Percentiles rank a stretch among this genome's conserved stretches.
Conservation (phyloP, 64 coral and sea anemone genomes). For the Orbicella faveolata region DNA sequence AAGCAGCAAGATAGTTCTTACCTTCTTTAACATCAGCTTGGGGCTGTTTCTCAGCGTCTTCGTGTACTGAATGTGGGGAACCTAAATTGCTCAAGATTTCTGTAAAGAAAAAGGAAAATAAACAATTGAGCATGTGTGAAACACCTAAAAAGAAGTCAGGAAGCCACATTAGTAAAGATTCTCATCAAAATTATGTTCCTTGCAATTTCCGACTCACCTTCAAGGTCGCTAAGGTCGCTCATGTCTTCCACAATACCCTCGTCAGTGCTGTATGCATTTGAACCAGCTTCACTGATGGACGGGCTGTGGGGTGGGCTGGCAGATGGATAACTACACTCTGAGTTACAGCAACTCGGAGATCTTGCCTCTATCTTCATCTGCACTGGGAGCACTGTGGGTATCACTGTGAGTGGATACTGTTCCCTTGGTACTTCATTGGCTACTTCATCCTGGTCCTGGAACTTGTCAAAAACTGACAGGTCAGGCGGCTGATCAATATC, state of each 20-base stretch:
- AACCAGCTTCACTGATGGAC: conserved; percentile 15
- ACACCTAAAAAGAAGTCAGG: neutral
- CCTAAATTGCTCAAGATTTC: conserved; percentile 6
- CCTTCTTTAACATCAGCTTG: conserved; percentile 11
- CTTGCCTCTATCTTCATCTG: neutral
- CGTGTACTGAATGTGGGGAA: neutral
- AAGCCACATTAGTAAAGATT: neutral
- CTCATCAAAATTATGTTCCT: neutral
- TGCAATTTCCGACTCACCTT: neutral
- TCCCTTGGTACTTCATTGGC: neutral
- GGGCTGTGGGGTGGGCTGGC: conserved; percentile 19
- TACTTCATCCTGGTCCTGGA: conserved; percentile 4
- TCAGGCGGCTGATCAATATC: conserved; percentile 37
- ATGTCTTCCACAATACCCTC: conserved; percentile 10
- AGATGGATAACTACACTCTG: neutral
- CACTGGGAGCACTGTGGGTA: neutral
- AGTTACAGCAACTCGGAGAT: neutral
- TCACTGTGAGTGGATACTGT: neutral
- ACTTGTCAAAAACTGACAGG: conserved; percentile 28
- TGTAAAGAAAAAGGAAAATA: neutral
- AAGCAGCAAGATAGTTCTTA: neutral
- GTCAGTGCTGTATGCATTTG: conserved; percentile 7
- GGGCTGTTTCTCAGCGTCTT: neutral
- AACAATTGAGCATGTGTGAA: neutral
- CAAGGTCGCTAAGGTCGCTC: conserved; percentile 27